Evolutionary conservation across 2,797 vertebrate species (phyloP).

Genomic region (Sebastes wilsoni): DNA sequence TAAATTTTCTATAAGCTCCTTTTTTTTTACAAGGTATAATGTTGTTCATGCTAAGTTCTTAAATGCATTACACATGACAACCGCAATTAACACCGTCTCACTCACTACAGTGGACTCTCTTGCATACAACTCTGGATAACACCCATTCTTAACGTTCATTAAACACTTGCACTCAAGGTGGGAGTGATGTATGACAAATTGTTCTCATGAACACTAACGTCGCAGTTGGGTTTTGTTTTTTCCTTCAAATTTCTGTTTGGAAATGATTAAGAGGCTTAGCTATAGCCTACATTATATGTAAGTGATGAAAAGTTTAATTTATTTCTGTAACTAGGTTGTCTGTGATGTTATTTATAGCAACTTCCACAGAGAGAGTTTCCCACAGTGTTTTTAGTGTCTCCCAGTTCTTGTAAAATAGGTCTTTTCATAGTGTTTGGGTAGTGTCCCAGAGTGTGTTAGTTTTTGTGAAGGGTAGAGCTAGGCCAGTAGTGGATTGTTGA

Average conservation of each 20-base stretch:
- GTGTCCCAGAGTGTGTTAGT: background rate
- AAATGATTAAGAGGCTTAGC: slow-evolving; percentile 21
- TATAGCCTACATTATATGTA: slow-evolving; percentile 21
- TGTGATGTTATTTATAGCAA: slow-evolving; percentile 37
- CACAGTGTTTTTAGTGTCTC: background rate
- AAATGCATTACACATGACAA: slow-evolving; percentile 15
- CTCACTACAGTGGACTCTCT: background rate
- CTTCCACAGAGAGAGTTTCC: slow-evolving; percentile 21
- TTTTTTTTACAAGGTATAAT: slow-evolving; percentile 4
- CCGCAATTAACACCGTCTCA: slow-evolving; percentile 23
- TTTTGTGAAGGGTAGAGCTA: background rate
- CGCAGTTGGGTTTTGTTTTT: background rate
- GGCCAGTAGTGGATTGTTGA: background rate
- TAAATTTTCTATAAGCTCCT: background rate
- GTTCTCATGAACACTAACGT: background rate
- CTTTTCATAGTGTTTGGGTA: background rate
- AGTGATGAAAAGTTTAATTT: slow-evolving; percentile 17
- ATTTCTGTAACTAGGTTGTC: slow-evolving; percentile 50
- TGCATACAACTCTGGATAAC: background rate
- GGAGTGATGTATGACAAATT: background rate
- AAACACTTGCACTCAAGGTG: background rate
- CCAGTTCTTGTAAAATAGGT: slow-evolving; percentile 1
- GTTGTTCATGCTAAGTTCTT: slow-evolving; percentile 16
- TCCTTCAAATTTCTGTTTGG: background rate
- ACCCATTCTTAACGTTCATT: background rate